phyloP scores from a whole-genome alignment of 2,888 invertebrate species.

The Tuta absoluta region DNA sequence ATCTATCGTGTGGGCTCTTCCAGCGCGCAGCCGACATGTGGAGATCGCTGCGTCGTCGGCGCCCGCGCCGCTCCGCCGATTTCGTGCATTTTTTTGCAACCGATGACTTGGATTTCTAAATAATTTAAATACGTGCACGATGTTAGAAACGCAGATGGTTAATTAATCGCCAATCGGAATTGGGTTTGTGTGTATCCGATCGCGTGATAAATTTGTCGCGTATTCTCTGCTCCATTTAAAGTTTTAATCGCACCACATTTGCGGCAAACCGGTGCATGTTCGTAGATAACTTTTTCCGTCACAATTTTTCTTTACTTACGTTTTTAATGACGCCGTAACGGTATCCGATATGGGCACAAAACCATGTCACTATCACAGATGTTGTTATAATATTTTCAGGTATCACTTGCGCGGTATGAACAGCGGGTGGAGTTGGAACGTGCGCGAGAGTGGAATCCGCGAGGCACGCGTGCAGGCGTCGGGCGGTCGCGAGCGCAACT shows the following conservation, averaged over 20 bases:
- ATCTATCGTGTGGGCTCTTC: slow-evolving; percentile 33
- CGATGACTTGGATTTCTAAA: slow-evolving; percentile 77
- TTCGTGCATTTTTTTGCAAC: slow-evolving; percentile 76
- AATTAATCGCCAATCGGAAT: slow-evolving; percentile 66
- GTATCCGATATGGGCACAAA: slow-evolving; percentile 75
- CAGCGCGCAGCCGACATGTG: slow-evolving; percentile 47
- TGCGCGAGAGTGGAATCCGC: slow-evolving; percentile 34
- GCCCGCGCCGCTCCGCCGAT: slow-evolving; percentile 57
- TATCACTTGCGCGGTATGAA: slow-evolving; percentile 39
- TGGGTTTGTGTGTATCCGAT: slow-evolving; percentile 60
- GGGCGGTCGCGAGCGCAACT: slow-evolving; percentile 58
- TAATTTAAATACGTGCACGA: slow-evolving; percentile 79
- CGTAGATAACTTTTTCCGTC: not conserved
- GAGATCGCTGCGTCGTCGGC: slow-evolving; percentile 45
- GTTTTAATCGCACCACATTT: slow-evolving; percentile 20
- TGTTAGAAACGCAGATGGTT: slow-evolving; percentile 55
- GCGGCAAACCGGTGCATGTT: not conserved
- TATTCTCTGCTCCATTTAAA: slow-evolving; percentile 32
- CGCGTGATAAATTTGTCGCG: slow-evolving; percentile 52
- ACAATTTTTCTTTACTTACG: slow-evolving; percentile 50
- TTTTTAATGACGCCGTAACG: slow-evolving; percentile 62
- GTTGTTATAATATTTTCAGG: slow-evolving; percentile 50
- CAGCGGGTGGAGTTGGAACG: slow-evolving; percentile 45
- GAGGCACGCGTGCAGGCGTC: slow-evolving; percentile 47
- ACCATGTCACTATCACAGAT: slow-evolving; percentile 77